Evolutionary conservation across 2,797 vertebrate species (phyloP).

Genomic region (Furcifer pardalis): DNA sequence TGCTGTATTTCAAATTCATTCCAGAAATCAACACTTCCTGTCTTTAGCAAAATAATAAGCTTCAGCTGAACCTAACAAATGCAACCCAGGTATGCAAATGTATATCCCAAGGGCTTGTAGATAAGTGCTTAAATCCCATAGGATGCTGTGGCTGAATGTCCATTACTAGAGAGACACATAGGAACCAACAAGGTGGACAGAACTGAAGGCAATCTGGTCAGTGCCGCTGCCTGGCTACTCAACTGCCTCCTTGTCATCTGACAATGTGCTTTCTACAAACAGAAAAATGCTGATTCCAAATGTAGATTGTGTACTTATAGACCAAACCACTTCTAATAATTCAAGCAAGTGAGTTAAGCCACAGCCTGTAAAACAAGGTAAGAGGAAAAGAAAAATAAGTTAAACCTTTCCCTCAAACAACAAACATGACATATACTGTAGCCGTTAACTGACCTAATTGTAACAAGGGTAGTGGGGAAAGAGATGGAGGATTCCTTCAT

Average conservation of each 20-base stretch:
- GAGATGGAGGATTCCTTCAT: neutral
- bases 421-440: neutral
- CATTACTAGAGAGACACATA: neutral
- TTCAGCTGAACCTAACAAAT: neutral
- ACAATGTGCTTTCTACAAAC: neutral
- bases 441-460: neutral
- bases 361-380: neutral
- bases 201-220: neutral
- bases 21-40: neutral
- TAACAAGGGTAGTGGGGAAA: neutral
- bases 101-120: neutral
- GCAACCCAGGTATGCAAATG: neutral
- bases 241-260: neutral
- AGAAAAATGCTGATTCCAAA: neutral
- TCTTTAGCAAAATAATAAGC: neutral
- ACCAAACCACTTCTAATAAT: neutral
- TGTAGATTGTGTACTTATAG: neutral
- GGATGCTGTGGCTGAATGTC: neutral
- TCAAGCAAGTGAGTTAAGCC: neutral
- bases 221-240: neutral
- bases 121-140: neutral
- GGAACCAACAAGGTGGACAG: neutral
- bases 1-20: neutral
- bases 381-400: too few species aligned
- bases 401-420: neutral